Evolutionary conservation across 2,113 vertebrate genomes (phyloP), one percentile per base, ranked within the genome.

Genomic region (Crotalus tigris): DNA sequence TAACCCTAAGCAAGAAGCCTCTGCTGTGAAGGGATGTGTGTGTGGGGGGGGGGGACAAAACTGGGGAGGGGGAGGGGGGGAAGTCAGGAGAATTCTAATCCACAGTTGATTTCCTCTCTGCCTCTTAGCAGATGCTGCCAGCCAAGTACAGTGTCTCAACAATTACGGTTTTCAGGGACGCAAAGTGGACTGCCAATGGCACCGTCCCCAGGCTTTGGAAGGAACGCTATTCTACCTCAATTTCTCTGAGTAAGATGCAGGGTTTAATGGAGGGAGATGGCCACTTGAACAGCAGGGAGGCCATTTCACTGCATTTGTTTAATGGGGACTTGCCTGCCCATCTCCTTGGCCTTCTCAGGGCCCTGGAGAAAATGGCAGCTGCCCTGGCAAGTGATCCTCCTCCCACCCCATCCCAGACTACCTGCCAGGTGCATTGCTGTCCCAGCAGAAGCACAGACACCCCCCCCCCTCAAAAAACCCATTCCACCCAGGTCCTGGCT

Each of bases 1-100:
- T 39, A 21, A 39, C 1, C 2, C 33, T 81, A 81, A 39, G 59
- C 59, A 61, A 61, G 59, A 10, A 61, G 5, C 15, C 69, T 39
- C n/a, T 1, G 5, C 13, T 2, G n/a, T 7, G 33, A 75, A 75
- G n/a, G 69, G n/a, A 5, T 1, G 2, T 75, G 1, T 3, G n/a
- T 17, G 64, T 39, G 39, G 39, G 39, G 39, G 39, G 39, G 29
- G 29, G 29, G 64, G n/a, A 15, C 64, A 69, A n/a, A n/a, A 17
- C n/a, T 0, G 15, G n/a, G 69, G 6, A 19, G 6, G n/a, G 2
- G 33, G 33, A 19, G 6, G n/a, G 2, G 33, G 33, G 69, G 4
- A 55, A 55, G 13, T 55, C 15, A 17, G 54, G 33, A 81, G 15
- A 39, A 81, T 8, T 39, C 6, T 39, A 19, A 39, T 81, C 33